Percentiles rank a stretch among this genome's conserved stretches.
Evolutionary conservation across 2,113 vertebrate species (phyloP).

Genomic region (Mesembrinibis cayennensis): DNA sequence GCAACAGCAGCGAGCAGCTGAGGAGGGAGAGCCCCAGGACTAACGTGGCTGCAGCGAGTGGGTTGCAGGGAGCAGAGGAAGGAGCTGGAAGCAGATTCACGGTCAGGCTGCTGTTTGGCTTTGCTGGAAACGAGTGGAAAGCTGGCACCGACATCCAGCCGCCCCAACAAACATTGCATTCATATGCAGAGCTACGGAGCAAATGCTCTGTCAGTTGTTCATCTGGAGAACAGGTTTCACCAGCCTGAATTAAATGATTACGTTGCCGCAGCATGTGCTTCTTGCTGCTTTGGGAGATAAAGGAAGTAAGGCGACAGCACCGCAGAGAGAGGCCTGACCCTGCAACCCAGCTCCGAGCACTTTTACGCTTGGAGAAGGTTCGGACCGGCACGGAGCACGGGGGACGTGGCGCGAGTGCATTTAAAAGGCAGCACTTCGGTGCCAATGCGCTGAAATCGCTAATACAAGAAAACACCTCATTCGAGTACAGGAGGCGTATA

Average conservation of each 20-base stretch:
- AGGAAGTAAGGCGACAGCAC: not conserved
- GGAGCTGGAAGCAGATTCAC: not conserved
- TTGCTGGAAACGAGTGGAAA: slow-evolving; percentile 2
- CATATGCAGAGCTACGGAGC: not conserved
- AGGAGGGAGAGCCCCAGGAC: not conserved
- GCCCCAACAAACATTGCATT: slow-evolving; percentile 23
- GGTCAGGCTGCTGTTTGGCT: not conserved
- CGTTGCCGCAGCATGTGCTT: slow-evolving; percentile 64
- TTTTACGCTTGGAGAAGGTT: not conserved
- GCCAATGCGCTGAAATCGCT: not conserved
- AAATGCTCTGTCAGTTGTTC: slow-evolving; percentile 34
- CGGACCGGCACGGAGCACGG: fast-evolving
- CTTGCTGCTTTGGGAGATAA: slow-evolving; percentile 51
- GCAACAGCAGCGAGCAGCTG: fast-evolving
- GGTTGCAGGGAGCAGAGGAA: not conserved
- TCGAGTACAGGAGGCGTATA: not conserved
- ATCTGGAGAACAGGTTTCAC: slow-evolving; percentile 58
- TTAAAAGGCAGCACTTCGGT: slow-evolving; percentile 15
- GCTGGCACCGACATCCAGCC: not conserved
- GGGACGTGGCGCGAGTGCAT: fast-evolving
- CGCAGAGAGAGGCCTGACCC: not conserved
- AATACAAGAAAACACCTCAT: slow-evolving; percentile 26
- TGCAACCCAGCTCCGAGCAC: not conserved
- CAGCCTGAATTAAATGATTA: slow-evolving; percentile 60
- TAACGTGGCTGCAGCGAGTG: not conserved